Percentiles rank a stretch among this genome's conserved stretches.
These are phyloP conservation scores for Mastomys coucha DNA, from an alignment of 2,113 vertebrate genomes.

Conservation along the genomic window DNA sequence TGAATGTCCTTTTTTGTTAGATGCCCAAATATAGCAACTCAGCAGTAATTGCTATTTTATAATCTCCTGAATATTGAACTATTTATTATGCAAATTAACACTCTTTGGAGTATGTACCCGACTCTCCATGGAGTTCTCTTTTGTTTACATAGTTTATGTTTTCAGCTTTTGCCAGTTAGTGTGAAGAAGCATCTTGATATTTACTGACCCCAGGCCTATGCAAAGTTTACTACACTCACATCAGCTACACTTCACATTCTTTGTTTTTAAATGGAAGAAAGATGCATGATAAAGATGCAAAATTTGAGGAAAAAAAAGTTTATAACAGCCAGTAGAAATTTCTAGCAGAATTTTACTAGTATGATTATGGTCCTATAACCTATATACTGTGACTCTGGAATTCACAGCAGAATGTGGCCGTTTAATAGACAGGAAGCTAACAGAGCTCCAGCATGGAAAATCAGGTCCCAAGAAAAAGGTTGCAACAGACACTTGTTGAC, in stretches of 20 bases:
- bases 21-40: conserved; percentile 69
- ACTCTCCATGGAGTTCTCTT: conserved; percentile 67
- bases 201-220: conserved; percentile 58
- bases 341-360: conserved; percentile 42
- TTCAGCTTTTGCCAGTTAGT: conserved; percentile 62
- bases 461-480: not conserved
- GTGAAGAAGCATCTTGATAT: conserved; percentile 68
- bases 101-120: conserved; percentile 47
- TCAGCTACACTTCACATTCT: conserved; percentile 62
- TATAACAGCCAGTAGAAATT: conserved; percentile 44
- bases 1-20: conserved; percentile 60
- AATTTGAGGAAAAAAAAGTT: not conserved
- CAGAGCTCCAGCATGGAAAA: not conserved
- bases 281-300: conserved; percentile 41
- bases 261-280: conserved; percentile 71
- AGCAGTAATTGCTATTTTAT: conserved; percentile 77
- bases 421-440: not conserved
- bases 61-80: conserved; percentile 74
- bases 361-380: not conserved
- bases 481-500: too few species aligned
- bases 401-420: not conserved
- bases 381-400: not conserved
- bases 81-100: conserved; percentile 76
- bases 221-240: conserved; percentile 33
- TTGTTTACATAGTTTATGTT: conserved; percentile 66